phyloP scores from a whole-genome alignment of 2,113 vertebrate species.

The Loxodonta africana region DNA sequence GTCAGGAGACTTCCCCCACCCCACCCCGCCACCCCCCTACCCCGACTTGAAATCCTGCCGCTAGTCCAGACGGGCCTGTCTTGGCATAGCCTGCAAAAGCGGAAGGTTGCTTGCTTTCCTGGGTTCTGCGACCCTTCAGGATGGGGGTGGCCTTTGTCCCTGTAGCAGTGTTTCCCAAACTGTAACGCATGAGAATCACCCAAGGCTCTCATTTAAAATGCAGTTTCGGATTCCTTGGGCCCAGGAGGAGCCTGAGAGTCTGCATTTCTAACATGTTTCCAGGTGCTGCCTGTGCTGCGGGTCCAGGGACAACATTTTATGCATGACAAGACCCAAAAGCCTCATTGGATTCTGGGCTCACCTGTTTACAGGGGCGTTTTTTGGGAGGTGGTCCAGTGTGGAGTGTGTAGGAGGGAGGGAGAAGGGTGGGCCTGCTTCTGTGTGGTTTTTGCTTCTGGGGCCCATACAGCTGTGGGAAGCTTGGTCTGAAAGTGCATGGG shows the following conservation, averaged over 20 bases:
- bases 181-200: not conserved
- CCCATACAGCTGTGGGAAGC: not conserved
- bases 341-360: not conserved
- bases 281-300: not conserved
- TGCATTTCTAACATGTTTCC: not conserved
- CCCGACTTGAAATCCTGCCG: constrained; percentile 9
- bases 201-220: not conserved
- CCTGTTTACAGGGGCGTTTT: not conserved
- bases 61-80: not conserved
- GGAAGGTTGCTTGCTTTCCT: not conserved
- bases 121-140: not conserved
- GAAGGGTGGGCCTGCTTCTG: not conserved
- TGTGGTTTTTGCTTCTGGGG: not conserved
- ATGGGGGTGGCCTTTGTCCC: not conserved
- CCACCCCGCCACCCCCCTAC: too few relatives aligned
- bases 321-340: not conserved
- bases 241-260: not conserved
- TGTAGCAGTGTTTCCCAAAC: not conserved
- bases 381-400: not conserved
- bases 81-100: not conserved
- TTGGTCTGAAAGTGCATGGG: not conserved
- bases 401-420: not conserved
- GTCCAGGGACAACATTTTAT: not conserved
- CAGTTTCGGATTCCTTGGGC: not conserved
- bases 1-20: not conserved